Evolutionary conservation across 2,113 vertebrate genomes (phyloP).

Genomic region (Menura novaehollandiae): DNA sequence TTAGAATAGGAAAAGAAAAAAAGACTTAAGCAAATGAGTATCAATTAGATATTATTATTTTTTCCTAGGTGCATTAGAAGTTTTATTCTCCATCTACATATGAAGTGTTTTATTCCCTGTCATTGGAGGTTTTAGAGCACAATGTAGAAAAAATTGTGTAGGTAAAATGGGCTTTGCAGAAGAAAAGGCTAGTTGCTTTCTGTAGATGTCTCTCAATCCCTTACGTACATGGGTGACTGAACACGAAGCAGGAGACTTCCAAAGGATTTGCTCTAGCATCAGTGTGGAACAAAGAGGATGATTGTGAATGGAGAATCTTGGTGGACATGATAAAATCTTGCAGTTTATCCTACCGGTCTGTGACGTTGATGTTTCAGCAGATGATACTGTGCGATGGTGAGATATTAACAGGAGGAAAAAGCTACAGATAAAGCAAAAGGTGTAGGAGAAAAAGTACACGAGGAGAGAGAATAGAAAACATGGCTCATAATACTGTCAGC

Average conservation of each 20-base stretch:
- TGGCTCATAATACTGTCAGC: background rate
- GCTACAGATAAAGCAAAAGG: background rate
- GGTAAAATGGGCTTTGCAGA: background rate
- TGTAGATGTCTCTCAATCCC: background rate
- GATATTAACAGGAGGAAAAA: background rate
- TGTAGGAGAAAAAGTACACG: background rate
- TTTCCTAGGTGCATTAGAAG: background rate
- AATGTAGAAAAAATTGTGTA: background rate
- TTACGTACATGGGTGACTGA: background rate
- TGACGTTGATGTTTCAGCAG: background rate
- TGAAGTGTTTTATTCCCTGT: background rate
- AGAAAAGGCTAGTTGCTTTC: background rate
- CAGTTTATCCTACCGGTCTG: background rate
- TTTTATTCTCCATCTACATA: background rate
- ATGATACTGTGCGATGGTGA: background rate
- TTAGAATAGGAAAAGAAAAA: background rate
- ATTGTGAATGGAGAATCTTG: background rate
- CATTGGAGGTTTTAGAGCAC: background rate
- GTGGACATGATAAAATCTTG: background rate
- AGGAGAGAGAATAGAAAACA: background rate
- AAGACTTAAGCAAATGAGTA: background rate
- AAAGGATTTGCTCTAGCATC: background rate
- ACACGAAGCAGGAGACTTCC: background rate
- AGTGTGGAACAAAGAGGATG: background rate
- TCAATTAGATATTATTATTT: background rate